phyloP scores from a whole-genome alignment of 1,140 invertebrate species.

The Drosophila ogumai region DNA sequence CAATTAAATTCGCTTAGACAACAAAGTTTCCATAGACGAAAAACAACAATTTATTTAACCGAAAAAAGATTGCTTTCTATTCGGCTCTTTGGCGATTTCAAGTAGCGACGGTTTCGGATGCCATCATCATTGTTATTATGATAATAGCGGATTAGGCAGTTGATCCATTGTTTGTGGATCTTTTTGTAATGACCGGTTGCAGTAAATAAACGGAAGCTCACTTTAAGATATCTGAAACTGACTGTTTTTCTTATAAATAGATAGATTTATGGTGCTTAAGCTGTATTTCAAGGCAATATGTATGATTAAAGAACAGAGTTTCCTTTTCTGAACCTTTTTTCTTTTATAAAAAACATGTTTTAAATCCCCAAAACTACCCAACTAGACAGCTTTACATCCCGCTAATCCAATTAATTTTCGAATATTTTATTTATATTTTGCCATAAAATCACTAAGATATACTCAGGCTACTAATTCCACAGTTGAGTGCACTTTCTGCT shows the following conservation, averaged over 20 bases:
- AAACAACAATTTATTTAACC: slow-evolving; percentile 27
- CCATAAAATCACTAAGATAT: slow-evolving; percentile 11
- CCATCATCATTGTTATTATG: slow-evolving; percentile 61
- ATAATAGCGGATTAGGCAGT: slow-evolving; percentile 72
- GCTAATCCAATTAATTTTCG: slow-evolving; percentile 13
- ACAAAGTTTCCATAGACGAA: slow-evolving; percentile 41
- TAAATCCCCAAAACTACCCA: no score
- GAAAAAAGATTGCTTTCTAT: slow-evolving; percentile 33
- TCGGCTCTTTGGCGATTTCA: slow-evolving; percentile 36
- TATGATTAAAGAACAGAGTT: neutral
- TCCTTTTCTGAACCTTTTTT: neutral
- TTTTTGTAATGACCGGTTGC: slow-evolving; percentile 43
- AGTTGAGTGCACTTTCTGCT: slow-evolving; percentile 38
- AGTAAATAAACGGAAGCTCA: slow-evolving; percentile 48
- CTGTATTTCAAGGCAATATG: neutral
- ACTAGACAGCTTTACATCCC: neutral
- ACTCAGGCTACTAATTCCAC: slow-evolving; percentile 36
- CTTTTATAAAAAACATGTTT: neutral
- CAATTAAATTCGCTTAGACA: slow-evolving; percentile 76
- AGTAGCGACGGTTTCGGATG: slow-evolving; percentile 71
- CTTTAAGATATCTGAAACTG: neutral
- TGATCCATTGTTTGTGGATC: slow-evolving; percentile 33
- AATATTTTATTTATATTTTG: neutral
- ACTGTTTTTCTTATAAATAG: neutral
- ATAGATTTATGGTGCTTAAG: neutral